Percentiles rank a stretch among this genome's conserved stretches.
Conservation (phyloP, 2,888 invertebrate species). For the Noctua janthina region DNA sequence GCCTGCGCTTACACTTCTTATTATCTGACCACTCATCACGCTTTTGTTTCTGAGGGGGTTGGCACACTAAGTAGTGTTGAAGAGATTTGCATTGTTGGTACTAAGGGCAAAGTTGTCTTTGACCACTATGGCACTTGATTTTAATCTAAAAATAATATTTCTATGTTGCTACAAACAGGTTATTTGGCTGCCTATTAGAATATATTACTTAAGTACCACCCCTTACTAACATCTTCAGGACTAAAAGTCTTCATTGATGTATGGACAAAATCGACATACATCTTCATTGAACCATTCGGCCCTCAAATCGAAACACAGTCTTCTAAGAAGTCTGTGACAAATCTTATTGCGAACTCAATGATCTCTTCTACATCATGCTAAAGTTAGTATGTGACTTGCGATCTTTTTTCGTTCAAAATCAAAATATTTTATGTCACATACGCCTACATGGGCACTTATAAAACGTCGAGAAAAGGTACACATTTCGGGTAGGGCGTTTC, state of each 20-base stretch:
- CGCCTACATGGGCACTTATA: no score
- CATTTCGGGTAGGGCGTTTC: no score
- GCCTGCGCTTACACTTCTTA: conserved; percentile 62
- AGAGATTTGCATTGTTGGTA: background rate
- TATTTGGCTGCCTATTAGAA: background rate
- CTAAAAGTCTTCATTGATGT: background rate
- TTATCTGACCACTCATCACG: conserved; percentile 64
- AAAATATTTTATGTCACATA: no score
- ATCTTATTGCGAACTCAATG: background rate
- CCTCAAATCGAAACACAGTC: background rate
- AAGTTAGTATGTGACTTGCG: background rate
- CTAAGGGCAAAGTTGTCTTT: background rate
- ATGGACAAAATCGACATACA: background rate
- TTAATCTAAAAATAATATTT: no score
- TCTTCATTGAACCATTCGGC: background rate
- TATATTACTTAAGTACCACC: background rate
- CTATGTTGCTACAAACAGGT: background rate
- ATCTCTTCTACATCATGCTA: no score
- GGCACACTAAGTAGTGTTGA: conserved; percentile 5
- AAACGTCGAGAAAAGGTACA: no score
- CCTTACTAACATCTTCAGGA: background rate
- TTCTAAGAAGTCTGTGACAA: background rate
- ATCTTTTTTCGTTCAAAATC: no score
- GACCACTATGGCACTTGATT: background rate
- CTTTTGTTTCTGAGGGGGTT: conserved; percentile 51